phyloP scores from a whole-genome alignment of 2,797 vertebrate genomes.

The Caiman crocodilus region DNA sequence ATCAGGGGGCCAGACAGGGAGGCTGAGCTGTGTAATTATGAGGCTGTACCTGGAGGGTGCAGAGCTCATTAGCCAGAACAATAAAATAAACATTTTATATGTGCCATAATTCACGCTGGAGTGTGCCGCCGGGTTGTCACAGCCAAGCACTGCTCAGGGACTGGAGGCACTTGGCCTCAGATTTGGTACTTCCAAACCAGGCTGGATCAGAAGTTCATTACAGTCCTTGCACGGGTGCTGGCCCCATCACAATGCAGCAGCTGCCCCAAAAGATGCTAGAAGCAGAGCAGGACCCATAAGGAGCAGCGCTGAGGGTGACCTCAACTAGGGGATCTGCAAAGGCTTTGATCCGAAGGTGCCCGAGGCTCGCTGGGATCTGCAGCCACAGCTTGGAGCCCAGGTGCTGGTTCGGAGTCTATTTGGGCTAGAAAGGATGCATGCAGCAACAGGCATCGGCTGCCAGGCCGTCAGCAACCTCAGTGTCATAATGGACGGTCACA shows the following conservation, averaged over 20 bases:
- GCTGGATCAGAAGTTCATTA: background rate
- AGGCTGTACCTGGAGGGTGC: background rate
- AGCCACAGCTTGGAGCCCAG: background rate
- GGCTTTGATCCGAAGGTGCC: background rate
- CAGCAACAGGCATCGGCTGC: background rate
- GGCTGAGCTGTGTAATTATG: background rate
- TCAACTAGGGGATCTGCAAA: background rate
- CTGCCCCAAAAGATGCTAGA: background rate
- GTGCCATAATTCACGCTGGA: background rate
- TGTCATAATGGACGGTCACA: background rate
- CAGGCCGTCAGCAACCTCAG: too few species aligned
- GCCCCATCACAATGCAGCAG: background rate
- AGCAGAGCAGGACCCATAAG: background rate
- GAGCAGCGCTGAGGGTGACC: background rate
- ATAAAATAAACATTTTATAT: slow-evolving; percentile 14
- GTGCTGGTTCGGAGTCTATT: background rate
- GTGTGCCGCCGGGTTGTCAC: accelerated
- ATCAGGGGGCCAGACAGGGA: background rate
- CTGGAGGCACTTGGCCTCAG: background rate
- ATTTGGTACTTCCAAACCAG: background rate
- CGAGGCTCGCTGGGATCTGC: background rate
- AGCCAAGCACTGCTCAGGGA: accelerated
- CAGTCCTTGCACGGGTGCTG: background rate
- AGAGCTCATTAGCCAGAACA: slow-evolving; percentile 24
- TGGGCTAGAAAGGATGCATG: background rate